Conservation (phyloP, 2,113 vertebrate genomes). For the Hiodon alosoides region DNA sequence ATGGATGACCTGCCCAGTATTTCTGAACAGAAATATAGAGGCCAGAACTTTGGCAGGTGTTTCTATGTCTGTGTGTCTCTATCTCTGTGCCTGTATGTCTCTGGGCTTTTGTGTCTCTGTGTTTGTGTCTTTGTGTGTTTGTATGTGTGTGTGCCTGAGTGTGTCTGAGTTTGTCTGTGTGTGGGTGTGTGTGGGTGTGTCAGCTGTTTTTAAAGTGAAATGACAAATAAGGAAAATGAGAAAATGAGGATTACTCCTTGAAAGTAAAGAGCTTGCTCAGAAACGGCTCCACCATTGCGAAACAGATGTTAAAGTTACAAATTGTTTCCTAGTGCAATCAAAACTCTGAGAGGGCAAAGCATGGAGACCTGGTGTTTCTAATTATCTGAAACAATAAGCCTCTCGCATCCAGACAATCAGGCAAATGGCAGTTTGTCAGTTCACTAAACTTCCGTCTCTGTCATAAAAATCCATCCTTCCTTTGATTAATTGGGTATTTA, state of each 20-base stretch:
- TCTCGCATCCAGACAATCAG: conserved; percentile 34
- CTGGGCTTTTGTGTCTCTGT: too few relatives aligned
- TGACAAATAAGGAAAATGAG: conserved; percentile 10
- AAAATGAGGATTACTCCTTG: neutral
- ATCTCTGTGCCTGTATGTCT: too few relatives aligned
- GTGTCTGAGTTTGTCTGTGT: too few relatives aligned
- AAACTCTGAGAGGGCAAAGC: conserved; percentile 34
- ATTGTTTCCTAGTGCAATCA: conserved; percentile 53
- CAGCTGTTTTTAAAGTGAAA: conserved; percentile 25
- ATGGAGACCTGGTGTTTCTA: conserved; percentile 46
- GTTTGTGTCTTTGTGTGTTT: too few relatives aligned
- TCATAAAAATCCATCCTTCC: conserved; percentile 27
- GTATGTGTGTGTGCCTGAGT: too few relatives aligned
- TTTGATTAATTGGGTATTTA: conserved; percentile 41
- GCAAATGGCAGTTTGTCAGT: conserved; percentile 27
- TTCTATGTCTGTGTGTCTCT: conserved; percentile 1
- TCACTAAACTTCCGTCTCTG: conserved; percentile 28
- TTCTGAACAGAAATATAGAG: neutral
- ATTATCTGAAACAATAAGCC: conserved; percentile 49
- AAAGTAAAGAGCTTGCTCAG: conserved; percentile 35
- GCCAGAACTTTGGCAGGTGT: conserved; percentile 14
- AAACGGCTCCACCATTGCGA: conserved; percentile 35
- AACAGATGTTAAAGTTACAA: conserved; percentile 49
- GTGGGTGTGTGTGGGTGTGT: too few relatives aligned
- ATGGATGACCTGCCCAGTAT: neutral